phyloP scores from a whole-genome alignment of 1,140 invertebrate genomes.

The Cydia fagiglandana region DNA sequence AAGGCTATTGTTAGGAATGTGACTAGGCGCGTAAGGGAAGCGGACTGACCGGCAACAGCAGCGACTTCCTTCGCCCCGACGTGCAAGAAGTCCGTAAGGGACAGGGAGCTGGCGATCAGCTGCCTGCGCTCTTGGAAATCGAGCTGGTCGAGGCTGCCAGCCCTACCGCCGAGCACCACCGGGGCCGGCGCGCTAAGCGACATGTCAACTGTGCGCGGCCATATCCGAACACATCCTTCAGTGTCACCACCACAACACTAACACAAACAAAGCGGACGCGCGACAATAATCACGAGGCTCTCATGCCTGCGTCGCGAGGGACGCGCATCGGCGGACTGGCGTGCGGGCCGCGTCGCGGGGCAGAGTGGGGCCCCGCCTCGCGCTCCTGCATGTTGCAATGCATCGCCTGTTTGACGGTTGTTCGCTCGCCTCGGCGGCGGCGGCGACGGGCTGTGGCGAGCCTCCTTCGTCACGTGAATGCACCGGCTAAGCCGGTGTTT shows the following conservation, averaged over 20 bases:
- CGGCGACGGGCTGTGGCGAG: constrained; percentile 42
- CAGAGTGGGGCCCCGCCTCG: constrained; percentile 68
- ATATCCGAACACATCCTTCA: constrained; percentile 65
- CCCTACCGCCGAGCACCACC: constrained; percentile 80
- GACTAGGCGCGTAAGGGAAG: constrained; percentile 43
- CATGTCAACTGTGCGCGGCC: constrained; percentile 76
- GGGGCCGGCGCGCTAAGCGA: constrained; percentile 74
- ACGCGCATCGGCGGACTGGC: constrained; percentile 73
- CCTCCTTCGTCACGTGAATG: constrained; percentile 42
- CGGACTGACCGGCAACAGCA: constrained; percentile 73
- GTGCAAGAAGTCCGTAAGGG: constrained; percentile 90
- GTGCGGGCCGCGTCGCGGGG: constrained; percentile 52
- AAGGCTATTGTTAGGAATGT: constrained; percentile 63
- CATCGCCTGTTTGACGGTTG: constrained; percentile 36
- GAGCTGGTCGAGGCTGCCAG: constrained; percentile 92
- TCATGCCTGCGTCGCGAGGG: constrained; percentile 67
- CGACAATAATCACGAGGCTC: constrained; percentile 51
- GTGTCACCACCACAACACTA: constrained; percentile 62
- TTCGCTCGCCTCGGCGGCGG: constrained; percentile 52
- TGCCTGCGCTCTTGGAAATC: constrained; percentile 95
- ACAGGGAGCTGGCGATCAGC: constrained; percentile 91
- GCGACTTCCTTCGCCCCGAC: constrained; percentile 85
- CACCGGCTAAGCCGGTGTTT: constrained; percentile 33
- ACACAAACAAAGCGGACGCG: constrained; percentile 69
- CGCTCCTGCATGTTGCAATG: constrained; percentile 63